Percentiles rank a stretch among this genome's conserved stretches.
phyloP scores from a whole-genome alignment of 2,888 invertebrate species.

The Micropterix aruncella region DNA sequence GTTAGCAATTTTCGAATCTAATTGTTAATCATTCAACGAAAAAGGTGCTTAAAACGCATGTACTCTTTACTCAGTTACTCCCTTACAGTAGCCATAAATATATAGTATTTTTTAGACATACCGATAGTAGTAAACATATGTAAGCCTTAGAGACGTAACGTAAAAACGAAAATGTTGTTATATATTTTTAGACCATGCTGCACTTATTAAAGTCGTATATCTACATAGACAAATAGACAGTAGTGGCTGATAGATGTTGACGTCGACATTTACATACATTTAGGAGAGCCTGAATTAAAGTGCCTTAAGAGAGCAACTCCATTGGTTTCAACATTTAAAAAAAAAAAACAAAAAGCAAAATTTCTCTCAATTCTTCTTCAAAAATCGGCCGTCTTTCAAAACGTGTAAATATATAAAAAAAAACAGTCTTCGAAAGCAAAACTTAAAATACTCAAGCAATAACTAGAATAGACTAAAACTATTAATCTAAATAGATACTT shows the following conservation, averaged over 20 bases:
- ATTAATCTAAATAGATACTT: too few relatives aligned
- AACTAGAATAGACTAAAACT: too few relatives aligned
- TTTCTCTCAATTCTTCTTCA: too few relatives aligned
- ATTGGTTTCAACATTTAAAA: too few relatives aligned
- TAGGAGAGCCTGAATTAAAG: conserved; percentile 38
- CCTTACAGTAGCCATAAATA: neutral
- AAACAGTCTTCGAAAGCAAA: too few relatives aligned
- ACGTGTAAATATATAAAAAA: too few relatives aligned
- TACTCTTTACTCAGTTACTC: neutral
- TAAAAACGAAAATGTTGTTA: neutral
- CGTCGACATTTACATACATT: neutral
- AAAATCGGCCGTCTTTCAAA: too few relatives aligned
- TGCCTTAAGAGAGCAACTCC: too few relatives aligned
- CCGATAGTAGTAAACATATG: neutral
- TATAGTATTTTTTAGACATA: neutral
- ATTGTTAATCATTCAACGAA: neutral
- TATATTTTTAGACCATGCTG: neutral
- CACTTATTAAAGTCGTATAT: conserved; percentile 4
- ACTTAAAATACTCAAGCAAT: too few relatives aligned
- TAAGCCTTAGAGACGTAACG: neutral
- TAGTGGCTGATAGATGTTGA: neutral
- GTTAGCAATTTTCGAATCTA: too few relatives aligned
- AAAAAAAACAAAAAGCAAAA: too few relatives aligned
- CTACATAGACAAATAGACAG: conserved; percentile 5
- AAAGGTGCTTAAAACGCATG: neutral